Conservation (phyloP, 2,888 invertebrate species). For the Caenorhabditis sulstoni region DNA sequence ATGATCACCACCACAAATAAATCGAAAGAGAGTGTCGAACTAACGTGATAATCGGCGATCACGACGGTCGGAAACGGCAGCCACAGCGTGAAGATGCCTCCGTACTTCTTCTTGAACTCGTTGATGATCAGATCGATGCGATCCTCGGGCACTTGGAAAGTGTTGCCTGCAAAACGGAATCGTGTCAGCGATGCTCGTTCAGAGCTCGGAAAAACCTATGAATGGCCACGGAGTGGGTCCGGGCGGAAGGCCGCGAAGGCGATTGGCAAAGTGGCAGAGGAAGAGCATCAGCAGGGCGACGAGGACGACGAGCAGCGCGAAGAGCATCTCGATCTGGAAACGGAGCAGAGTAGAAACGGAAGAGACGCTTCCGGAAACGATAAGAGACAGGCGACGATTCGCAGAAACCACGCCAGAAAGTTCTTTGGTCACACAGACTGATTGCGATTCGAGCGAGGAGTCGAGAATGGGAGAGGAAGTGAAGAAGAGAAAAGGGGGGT, state of each 20-base stretch:
- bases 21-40: not conserved
- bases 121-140: constrained; percentile 50
- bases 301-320: constrained; percentile 55
- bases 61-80: constrained; percentile 65
- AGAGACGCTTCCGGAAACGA: too few relatives aligned
- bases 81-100: constrained; percentile 67
- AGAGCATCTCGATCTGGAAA: constrained; percentile 16
- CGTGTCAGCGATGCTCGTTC: not conserved
- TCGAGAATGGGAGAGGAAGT: too few relatives aligned
- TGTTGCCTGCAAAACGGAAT: constrained; percentile 40
- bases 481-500: not conserved
- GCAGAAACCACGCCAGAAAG: too few relatives aligned
- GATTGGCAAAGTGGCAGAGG: constrained; percentile 60
- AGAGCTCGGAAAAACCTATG: constrained; percentile 35
- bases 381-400: too few relatives aligned
- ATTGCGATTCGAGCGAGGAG: too few relatives aligned
- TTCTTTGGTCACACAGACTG: too few relatives aligned
- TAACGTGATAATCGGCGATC: constrained; percentile 63
- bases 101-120: constrained; percentile 60
- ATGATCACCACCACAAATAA: not conserved
- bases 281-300: constrained; percentile 54
- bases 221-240: constrained; percentile 66
- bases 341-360: not conserved
- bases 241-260: constrained; percentile 61
- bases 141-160: constrained; percentile 55